These are phyloP conservation scores for Turnix velox DNA, from an alignment of 2,113 vertebrate species.

Conservation along the genomic window DNA sequence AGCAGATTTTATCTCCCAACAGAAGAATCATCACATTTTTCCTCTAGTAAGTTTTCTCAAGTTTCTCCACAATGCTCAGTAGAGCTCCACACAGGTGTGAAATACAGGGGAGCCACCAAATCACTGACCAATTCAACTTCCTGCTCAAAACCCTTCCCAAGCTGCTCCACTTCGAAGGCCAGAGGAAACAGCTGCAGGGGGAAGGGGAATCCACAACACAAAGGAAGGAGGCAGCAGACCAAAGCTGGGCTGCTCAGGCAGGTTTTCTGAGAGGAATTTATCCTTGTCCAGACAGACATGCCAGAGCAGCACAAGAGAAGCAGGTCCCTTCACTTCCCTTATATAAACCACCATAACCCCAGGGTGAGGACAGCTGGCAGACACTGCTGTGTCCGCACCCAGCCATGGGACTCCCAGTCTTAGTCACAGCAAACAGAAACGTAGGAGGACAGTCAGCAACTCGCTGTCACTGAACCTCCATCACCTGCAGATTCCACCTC, in stretches of 20 bases:
- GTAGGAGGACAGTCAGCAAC: not conserved
- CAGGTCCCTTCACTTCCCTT: conserved; percentile 17
- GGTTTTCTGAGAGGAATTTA: conserved; percentile 56
- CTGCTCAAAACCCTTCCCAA: not conserved
- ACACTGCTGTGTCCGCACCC: not conserved
- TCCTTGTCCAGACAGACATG: conserved; percentile 56
- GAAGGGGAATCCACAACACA: conserved; percentile 6
- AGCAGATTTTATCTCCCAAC: not conserved
- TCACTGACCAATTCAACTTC: not conserved
- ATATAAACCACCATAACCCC: conserved; percentile 30
- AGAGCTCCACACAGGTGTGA: not conserved
- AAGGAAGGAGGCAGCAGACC: conserved; percentile 44
- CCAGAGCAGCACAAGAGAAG: conserved; percentile 24
- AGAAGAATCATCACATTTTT: not conserved
- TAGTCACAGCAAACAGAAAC: not conserved
- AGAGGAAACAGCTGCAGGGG: conserved; percentile 24
- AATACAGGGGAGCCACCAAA: not conserved
- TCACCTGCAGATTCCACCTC: not conserved
- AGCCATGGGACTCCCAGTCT: not conserved
- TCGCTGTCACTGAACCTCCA: not conserved
- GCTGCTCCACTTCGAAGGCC: not conserved
- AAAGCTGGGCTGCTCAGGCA: conserved; percentile 61
- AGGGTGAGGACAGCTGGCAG: conserved; percentile 37
- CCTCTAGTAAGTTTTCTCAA: not conserved
- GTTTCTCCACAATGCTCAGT: not conserved